Percentiles rank a stretch among this genome's conserved stretches.
Conservation (phyloP, 2,113 vertebrate genomes). For the Atractosteus spatula region DNA sequence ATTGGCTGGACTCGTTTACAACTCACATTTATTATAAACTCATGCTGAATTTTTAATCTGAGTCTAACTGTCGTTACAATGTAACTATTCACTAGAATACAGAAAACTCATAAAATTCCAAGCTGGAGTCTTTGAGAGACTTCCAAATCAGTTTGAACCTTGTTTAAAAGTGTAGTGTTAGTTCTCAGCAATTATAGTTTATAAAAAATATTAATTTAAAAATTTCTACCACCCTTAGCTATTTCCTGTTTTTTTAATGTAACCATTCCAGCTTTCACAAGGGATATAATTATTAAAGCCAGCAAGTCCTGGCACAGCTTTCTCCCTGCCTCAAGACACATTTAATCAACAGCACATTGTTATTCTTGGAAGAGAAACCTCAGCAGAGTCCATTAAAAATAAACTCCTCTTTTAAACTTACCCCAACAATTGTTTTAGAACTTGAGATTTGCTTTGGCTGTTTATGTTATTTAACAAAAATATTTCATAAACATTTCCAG, state of each 20-base stretch:
- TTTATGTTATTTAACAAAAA: background rate
- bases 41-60: no score
- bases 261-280: background rate
- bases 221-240: background rate
- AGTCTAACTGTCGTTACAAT: background rate
- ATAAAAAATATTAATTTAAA: background rate
- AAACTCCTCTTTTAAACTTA: background rate
- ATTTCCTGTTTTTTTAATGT: slow-evolving; percentile 18
- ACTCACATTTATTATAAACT: no score
- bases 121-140: background rate
- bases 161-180: background rate
- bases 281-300: slow-evolving; percentile 3
- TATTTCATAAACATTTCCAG: background rate
- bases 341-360: slow-evolving; percentile 6
- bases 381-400: background rate
- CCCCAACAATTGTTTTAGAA: background rate
- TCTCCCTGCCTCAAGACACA: background rate
- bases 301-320: background rate
- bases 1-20: slow-evolving; percentile 17
- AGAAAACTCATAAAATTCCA: background rate
- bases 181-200: background rate
- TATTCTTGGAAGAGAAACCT: slow-evolving; percentile 13
- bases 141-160: no score
- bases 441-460: background rate
- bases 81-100: no score